Base-by-base conservation (phyloP, 2,113 vertebrate genomes). In the Chionis minor region DNA sequence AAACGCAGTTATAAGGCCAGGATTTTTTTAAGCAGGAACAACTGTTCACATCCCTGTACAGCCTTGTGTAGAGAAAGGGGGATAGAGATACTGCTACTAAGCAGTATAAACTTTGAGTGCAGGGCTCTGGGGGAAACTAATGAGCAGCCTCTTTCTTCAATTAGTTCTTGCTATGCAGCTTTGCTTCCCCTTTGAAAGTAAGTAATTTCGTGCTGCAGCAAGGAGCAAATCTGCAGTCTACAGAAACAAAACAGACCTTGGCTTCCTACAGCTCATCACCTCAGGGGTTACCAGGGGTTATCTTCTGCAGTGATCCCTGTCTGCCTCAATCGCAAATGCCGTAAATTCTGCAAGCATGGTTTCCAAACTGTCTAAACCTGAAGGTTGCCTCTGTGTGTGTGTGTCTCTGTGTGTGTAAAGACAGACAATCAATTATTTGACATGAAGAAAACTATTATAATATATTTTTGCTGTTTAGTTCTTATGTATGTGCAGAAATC, bases 321-420 rank as follows among this genome's bases (percentile, higher is more conserved):
- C 23, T 79, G 47, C 47, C 45, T 85, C 52, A 61, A 11, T 65
- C 58, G 54, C 30, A 59, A 90, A 92, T 72, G 52, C 66, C 16
- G 2, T 69, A 35, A 91, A 3, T 52, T 73, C 49, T 70, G 30
- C 28, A 86, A 88, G 12, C 49, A 52, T 15, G 3, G 38, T 69
- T 59, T 81, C 38, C 58, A 69, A 83, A 88, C 44, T 11, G 66
- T 30, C 56, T 75, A 63, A 85, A 83, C 17, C 32, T 74, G 69
- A 92, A 81, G 9, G 27, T 2, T 65, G 33, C 24, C 12, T 71
- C 26, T n/a, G 24, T 51, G 44, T 5, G 3, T 22, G 16, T 10
- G 9, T 8, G 4, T 1, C 0, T 18, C 6, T 5, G 1, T 12
- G 5, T 49, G 16, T 62, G n/a, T 42, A 61, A 71, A 81, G 38